Evolutionary conservation across 1,140 invertebrate species (phyloP).

Genomic region (Hypsibius dujardini): DNA sequence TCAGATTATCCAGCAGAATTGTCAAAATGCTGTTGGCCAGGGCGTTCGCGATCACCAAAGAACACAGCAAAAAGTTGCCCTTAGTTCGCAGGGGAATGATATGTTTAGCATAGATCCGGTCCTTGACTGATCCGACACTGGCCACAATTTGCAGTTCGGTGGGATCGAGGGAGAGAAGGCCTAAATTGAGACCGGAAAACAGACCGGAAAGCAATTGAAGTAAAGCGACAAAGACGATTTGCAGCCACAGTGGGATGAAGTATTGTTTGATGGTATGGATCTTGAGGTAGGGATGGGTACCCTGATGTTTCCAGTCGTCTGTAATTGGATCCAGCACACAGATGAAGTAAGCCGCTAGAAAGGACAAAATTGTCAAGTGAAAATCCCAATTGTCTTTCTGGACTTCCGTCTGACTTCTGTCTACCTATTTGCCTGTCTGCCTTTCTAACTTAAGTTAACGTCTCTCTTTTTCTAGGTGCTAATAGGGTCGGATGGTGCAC

Average conservation of each 20-base stretch:
- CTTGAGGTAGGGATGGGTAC: neutral
- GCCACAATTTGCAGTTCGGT: conserved; percentile 28
- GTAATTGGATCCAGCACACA: no score
- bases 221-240: conserved; percentile 30
- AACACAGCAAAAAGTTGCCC: conserved; percentile 27
- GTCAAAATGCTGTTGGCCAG: conserved; percentile 27
- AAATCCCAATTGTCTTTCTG: no score
- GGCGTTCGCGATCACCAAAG: conserved; percentile 28
- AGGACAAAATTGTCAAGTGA: no score
- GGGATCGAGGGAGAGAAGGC: conserved; percentile 37
- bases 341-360: no score
- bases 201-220: conserved; percentile 34
- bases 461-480: no score
- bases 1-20: conserved; percentile 32
- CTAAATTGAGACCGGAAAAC: conserved; percentile 36
- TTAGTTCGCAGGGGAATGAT: conserved; percentile 33
- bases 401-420: no score
- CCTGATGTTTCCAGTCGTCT: no score
- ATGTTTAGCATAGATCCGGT: conserved; percentile 34
- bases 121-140: conserved; percentile 29
- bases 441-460: no score
- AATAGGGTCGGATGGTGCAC: no score
- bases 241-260: conserved; percentile 28
- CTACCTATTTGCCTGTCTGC: no score
- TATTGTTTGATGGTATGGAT: no score